Evolutionary conservation across 2,113 vertebrate genomes (phyloP), one percentile per base, ranked within the genome.

Genomic region (Planiliza haematocheilus): DNA sequence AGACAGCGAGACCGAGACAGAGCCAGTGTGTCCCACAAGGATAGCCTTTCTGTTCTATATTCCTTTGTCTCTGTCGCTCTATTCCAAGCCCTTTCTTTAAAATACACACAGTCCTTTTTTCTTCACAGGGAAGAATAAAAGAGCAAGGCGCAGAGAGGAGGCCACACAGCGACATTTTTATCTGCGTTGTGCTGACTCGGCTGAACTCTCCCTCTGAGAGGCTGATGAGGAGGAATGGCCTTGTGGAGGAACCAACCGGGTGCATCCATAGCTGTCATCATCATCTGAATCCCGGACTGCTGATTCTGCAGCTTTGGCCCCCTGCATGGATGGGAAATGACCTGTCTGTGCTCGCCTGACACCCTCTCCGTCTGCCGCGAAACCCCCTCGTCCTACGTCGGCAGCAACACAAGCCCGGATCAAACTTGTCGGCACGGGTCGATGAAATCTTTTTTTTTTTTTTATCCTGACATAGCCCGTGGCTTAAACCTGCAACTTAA

Each of bases 141-240:
- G 63, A 74, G 79, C 41, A 50, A 37, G 79, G 76, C 69, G 76
- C 38, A 37, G 63, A 63, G 70, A 79, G 63, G 82, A 86, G 84
- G 87, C 88, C 85, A 83, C 86, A 86, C 70, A 70, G 84, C 71
- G 48, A 91, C 83, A 70, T 86, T 89, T 89, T 81, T 85, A 88
- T 90, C 81, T 61, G 51, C 72, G 71, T 66, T 83, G 79, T 85
- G 85, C 93, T 93, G 91, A 93, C 87, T 94, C 82, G 38, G 88
- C 90, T 67, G 65, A 81, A 85, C 75, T 88, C 85, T 89, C 87
- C 89, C 88, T 88, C 88, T 83, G 90, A 90, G 91, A 90, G 79
- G 72, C 77, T 89, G 84, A 92, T 89, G 87, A 92, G 91, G 86
- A 92, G 78, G 87, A 92, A 91, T 87, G 86, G 88, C 90, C 90